Evolutionary conservation across 2,113 vertebrate genomes (phyloP).

Genomic region (Cervus canadensis): DNA sequence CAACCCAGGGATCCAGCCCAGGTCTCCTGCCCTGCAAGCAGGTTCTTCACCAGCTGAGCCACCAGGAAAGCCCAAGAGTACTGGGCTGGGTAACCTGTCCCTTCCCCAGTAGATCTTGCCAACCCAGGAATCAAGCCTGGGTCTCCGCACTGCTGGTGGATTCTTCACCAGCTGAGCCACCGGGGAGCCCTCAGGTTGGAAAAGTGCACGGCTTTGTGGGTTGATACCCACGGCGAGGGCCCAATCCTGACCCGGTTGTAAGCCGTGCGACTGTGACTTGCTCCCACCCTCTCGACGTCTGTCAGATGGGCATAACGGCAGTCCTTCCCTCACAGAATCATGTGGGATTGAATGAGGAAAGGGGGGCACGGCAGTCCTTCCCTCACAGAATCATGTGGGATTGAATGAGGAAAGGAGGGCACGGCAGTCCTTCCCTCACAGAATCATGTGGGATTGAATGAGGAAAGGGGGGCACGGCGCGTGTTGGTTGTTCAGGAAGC

Average conservation of each 20-base stretch:
- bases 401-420: neutral
- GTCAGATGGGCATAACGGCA: neutral
- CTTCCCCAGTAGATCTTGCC: neutral
- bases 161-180: neutral
- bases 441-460: too few relatives aligned
- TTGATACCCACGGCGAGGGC: neutral
- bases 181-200: neutral
- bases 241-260: neutral
- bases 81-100: neutral
- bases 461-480: neutral
- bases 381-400: too few relatives aligned
- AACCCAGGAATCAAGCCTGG: fast-evolving
- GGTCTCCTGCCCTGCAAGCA: neutral
- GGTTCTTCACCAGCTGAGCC: neutral
- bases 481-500: fast-evolving
- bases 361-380: neutral
- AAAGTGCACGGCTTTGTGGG: neutral
- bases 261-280: neutral
- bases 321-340: neutral
- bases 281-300: neutral
- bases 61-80: neutral
- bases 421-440: neutral
- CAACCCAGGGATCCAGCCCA: neutral
- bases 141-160: neutral
- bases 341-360: neutral